Evolutionary conservation across 2,888 invertebrate species (phyloP), one percentile per base, ranked within the genome.

Genomic region (Thecophora atra): DNA sequence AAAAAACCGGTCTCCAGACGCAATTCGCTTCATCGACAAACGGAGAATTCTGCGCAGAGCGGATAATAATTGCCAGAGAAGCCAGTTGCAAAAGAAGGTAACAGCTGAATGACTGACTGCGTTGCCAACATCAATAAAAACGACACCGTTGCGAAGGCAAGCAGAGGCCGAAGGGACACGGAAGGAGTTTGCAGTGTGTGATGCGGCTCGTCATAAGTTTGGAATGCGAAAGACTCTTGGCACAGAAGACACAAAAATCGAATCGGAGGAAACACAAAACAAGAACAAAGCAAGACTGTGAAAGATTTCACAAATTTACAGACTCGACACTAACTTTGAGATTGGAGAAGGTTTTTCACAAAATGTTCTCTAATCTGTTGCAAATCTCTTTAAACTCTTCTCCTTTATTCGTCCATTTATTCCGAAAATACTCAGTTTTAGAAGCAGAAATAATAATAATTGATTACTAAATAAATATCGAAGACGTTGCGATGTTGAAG

Each of bases 191-290:
- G n/a, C n/a, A n/a, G n/a, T n/a, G n/a, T n/a, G 52, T n/a, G 62
- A 63, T 52, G 69, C 69, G 47, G 28, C 69, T n/a, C n/a, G 69
- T 69, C 69, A 69, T 60, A 21, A 37, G 44, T n/a, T 69, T 44
- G 69, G 69, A 69, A 69, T 69, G 69, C 47, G 60, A 69, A 66
- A 66, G 66, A 52, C 52, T 51, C n/a, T 52, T 64, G 44, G 28
- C 60, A n/a, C 30, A 60, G 60, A 28, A 5, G 24, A 66, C 47
- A 66, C n/a, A 51, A 51, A 30, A 51, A 66, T 51, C 26, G 42
- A 51, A 37, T 63, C 5, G 21, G n/a, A n/a, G 30, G 24, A 66
- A 70, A 51, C 24, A 70, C 21, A 60, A 37, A 52, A 47, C 37
- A 3, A 47, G 37, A 37, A 37, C 37, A 37, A 37, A 37, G 37